These are phyloP conservation scores for Sarcophaga carnaria DNA, from an alignment of 2,888 invertebrate species.

Conservation along the genomic window DNA sequence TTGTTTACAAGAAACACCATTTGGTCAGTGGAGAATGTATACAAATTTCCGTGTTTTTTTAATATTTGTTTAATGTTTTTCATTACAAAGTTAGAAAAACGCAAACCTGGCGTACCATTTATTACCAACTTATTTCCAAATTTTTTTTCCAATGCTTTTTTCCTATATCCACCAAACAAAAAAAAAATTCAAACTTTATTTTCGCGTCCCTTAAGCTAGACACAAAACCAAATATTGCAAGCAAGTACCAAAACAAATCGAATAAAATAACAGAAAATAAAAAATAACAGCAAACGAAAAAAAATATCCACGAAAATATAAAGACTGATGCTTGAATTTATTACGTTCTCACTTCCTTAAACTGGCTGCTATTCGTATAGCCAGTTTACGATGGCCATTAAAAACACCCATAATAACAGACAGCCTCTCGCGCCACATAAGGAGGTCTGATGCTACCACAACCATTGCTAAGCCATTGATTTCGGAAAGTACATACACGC, in stretches of 20 bases:
- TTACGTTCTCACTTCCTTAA: slow-evolving; percentile 67
- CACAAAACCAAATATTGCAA: slow-evolving; percentile 41
- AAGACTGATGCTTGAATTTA: slow-evolving; percentile 71
- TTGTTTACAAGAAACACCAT: too few species aligned
- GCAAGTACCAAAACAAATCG: slow-evolving; percentile 18
- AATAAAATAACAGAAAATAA: background rate
- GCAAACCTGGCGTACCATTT: slow-evolving; percentile 57
- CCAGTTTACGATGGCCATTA: slow-evolving; percentile 54
- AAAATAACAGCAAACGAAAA: background rate
- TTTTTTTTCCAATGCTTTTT: slow-evolving; percentile 22
- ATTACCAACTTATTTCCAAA: slow-evolving; percentile 54
- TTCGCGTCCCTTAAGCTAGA: slow-evolving; percentile 66
- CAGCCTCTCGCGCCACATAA: slow-evolving; percentile 40
- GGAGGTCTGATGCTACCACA: background rate
- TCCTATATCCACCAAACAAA: slow-evolving; percentile 20
- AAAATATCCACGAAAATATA: slow-evolving; percentile 45
- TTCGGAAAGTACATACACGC: slow-evolving; percentile 43
- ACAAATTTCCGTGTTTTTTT: slow-evolving; percentile 11
- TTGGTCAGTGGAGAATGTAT: too few species aligned
- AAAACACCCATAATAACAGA: slow-evolving; percentile 64
- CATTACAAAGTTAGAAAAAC: slow-evolving; percentile 26
- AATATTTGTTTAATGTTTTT: slow-evolving; percentile 56
- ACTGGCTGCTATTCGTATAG: slow-evolving; percentile 44
- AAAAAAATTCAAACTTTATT: slow-evolving; percentile 58
- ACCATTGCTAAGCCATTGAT: slow-evolving; percentile 50